Conservation (phyloP, 1,140 invertebrate species). For the Drosophila baimaii region DNA sequence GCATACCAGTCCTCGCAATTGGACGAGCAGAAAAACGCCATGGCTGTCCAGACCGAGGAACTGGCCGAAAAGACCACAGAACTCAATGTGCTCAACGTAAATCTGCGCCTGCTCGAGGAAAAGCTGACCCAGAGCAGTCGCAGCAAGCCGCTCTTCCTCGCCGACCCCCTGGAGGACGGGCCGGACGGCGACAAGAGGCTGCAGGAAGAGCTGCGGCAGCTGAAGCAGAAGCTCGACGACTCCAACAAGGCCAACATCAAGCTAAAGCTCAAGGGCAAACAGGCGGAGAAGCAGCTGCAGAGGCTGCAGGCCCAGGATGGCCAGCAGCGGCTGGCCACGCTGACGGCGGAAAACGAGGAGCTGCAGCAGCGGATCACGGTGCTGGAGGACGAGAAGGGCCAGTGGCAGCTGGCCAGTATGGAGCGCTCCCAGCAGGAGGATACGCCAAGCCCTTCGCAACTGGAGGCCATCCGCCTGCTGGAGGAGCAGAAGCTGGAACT, state of each 20-base stretch:
- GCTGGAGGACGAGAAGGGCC: constrained; percentile 95
- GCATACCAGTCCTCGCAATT: constrained; percentile 85
- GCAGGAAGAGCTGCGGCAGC: constrained; percentile 87
- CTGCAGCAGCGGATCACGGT: constrained; percentile 92
- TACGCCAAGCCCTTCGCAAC: constrained; percentile 32
- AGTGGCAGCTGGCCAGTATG: constrained; percentile 88
- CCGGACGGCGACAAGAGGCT: constrained; percentile 89
- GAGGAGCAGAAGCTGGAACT: constrained; percentile 77
- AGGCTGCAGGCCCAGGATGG: constrained; percentile 89
- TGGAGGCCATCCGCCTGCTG: constrained; percentile 68
- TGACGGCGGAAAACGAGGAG: constrained; percentile 86
- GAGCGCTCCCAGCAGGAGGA: constrained; percentile 33
- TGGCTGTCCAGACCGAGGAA: constrained; percentile 85
- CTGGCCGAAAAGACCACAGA: constrained; percentile 85
- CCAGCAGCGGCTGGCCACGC: constrained; percentile 88
- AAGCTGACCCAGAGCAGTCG: constrained; percentile 83
- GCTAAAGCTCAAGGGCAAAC: constrained; percentile 92
- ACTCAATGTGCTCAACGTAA: constrained; percentile 83
- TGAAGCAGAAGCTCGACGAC: constrained; percentile 89
- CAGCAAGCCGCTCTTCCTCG: constrained; percentile 80
- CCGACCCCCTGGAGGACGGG: constrained; percentile 34
- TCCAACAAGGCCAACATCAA: constrained; percentile 93
- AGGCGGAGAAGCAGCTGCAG: constrained; percentile 92
- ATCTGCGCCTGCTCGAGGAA: constrained; percentile 85
- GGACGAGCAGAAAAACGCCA: constrained; percentile 72